Conservation (phyloP, 2,888 invertebrate genomes). For the Flexamia atlantica region DNA sequence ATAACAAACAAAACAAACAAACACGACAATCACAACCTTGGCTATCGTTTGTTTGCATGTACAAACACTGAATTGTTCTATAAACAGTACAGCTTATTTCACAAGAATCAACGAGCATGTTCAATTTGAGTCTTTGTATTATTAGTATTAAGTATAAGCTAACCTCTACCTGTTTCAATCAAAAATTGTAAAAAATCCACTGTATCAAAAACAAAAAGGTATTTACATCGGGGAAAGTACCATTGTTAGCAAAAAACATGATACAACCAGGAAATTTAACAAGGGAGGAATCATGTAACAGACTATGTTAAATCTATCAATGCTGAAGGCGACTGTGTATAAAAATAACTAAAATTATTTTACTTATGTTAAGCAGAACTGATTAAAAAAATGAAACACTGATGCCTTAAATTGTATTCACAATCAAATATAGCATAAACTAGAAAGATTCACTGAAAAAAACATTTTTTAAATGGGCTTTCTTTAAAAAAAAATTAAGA, state of each 20-base stretch:
- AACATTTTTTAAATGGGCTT: too few species aligned
- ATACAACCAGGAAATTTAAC: not conserved
- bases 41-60: constrained; percentile 23
- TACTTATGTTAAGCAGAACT: not conserved
- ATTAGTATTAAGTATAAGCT: constrained; percentile 23
- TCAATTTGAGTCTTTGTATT: constrained; percentile 6
- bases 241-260: constrained; percentile 9
- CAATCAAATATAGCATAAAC: too few species aligned
- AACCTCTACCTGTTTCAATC: constrained; percentile 14
- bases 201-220: constrained; percentile 28
- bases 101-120: constrained; percentile 13
- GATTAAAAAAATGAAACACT: not conserved
- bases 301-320: not conserved
- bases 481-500: too few species aligned
- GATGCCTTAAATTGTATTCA: too few species aligned
- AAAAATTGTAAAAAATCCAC: not conserved
- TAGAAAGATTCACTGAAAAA: too few species aligned
- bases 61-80: constrained; percentile 16
- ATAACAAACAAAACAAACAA: constrained; percentile 54
- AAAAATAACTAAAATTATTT: not conserved
- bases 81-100: constrained; percentile 18
- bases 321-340: constrained; percentile 4
- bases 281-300: constrained; percentile 28
- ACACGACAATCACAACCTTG: constrained; percentile 58
- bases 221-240: not conserved